Percentiles rank a stretch among this genome's conserved stretches.
phyloP scores from a whole-genome alignment of 1,140 invertebrate genomes.

The Uloborus diversus region DNA sequence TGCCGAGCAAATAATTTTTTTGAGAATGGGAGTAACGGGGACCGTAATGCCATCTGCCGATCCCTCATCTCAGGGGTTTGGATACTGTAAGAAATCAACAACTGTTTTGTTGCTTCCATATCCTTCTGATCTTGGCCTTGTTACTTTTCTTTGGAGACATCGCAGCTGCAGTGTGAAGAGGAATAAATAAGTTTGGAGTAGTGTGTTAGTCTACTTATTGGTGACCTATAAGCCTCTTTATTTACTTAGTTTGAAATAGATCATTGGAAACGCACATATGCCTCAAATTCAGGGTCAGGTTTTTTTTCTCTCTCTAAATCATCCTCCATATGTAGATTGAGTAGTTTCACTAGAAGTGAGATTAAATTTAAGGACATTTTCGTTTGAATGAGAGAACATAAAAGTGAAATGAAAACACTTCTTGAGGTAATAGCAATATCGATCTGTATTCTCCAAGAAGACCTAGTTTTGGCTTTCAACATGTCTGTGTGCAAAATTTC shows the following conservation, averaged over 20 bases:
- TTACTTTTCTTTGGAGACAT: not conserved
- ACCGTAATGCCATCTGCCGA: constrained; percentile 46
- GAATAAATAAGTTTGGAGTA: constrained; percentile 40
- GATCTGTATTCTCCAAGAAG: no score
- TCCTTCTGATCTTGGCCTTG: constrained; percentile 4
- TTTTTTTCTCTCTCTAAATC: not conserved
- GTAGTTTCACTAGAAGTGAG: no score
- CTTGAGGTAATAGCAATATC: no score
- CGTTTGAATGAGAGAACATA: no score
- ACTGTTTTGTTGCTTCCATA: not conserved
- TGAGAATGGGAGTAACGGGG: constrained; percentile 24
- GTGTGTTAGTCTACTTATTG: constrained; percentile 12
- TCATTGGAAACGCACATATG: not conserved
- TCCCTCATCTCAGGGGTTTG: not conserved
- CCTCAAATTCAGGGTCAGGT: not conserved
- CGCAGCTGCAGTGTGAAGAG: constrained; percentile 27
- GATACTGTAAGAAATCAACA: not conserved
- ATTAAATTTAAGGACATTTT: no score
- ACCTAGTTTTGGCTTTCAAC: no score
- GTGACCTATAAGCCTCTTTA: constrained; percentile 29
- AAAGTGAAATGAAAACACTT: no score
- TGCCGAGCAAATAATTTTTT: constrained; percentile 19
- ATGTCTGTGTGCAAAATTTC: no score
- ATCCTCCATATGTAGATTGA: no score
- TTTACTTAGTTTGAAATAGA: not conserved